A percentile compares a stretch with the other conserved stretches of the same genome.
phyloP scores from a whole-genome alignment of 2,113 vertebrate genomes.

The Glaucidium brasilianum region DNA sequence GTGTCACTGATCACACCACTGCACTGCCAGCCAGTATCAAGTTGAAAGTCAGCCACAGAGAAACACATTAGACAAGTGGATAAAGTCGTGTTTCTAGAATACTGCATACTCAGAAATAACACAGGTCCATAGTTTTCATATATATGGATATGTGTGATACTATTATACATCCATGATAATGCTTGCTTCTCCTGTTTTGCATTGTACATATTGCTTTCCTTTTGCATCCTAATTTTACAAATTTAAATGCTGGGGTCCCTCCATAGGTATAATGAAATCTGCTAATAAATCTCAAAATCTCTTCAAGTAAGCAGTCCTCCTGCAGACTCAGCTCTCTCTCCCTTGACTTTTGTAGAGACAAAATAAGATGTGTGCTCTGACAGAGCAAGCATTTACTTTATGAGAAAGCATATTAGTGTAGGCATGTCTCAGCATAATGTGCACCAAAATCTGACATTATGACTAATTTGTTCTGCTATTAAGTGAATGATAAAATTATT shows the following conservation, averaged over 20 bases:
- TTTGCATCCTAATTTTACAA: slow-evolving; percentile 70
- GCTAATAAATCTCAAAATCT: slow-evolving; percentile 77
- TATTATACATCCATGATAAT: background rate
- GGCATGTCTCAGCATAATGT: slow-evolving; percentile 77
- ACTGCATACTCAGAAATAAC: background rate
- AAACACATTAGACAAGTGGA: background rate
- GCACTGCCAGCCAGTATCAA: background rate
- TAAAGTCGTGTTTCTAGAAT: background rate
- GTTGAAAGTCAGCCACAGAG: fast-evolving
- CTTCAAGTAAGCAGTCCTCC: slow-evolving; percentile 69
- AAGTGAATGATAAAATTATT: slow-evolving; percentile 76
- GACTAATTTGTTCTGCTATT: slow-evolving; percentile 76
- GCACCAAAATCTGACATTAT: slow-evolving; percentile 70
- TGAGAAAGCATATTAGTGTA: slow-evolving; percentile 74
- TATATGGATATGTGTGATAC: background rate
- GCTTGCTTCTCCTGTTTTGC: slow-evolving; percentile 8
- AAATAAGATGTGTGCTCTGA: slow-evolving; percentile 83
- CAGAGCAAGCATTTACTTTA: slow-evolving; percentile 78
- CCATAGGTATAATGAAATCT: slow-evolving; percentile 79
- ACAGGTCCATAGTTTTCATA: background rate
- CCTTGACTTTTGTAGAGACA: slow-evolving; percentile 65
- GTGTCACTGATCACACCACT: background rate
- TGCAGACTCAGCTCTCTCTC: slow-evolving; percentile 79
- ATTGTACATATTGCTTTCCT: background rate
- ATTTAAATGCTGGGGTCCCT: slow-evolving; percentile 39